phyloP scores from a whole-genome alignment of 2,113 vertebrate genomes.

The Amphiprion ocellaris region DNA sequence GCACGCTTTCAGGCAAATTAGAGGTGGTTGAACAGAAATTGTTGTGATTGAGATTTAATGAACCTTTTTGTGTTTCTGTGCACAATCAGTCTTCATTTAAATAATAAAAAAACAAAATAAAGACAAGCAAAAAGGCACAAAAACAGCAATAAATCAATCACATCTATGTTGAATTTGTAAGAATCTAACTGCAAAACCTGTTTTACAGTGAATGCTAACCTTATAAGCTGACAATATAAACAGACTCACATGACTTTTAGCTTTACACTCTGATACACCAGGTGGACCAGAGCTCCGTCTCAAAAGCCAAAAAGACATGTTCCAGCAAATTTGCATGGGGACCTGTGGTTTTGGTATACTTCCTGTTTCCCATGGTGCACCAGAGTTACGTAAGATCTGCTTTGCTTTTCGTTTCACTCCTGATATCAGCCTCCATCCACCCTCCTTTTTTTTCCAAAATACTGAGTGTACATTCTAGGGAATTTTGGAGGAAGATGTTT shows the following conservation, averaged over 20 bases:
- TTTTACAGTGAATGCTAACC: too few species aligned
- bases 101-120: too few species aligned
- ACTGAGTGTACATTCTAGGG: slow-evolving; percentile 10
- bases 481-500: slow-evolving; percentile 10
- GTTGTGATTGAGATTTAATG: too few species aligned
- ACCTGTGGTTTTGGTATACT: slow-evolving; percentile 18
- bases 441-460: neutral
- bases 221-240: too few species aligned
- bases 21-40: too few species aligned
- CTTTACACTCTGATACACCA: neutral
- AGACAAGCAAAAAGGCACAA: neutral
- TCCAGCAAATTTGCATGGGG: slow-evolving; percentile 43
- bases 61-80: neutral
- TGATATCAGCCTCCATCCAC: neutral
- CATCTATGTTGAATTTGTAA: too few species aligned
- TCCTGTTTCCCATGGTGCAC: slow-evolving; percentile 57
- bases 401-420: slow-evolving; percentile 40
- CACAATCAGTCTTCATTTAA: too few species aligned
- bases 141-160: too few species aligned
- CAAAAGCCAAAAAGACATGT: neutral
- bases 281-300: neutral
- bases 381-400: slow-evolving; percentile 37
- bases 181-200: too few species aligned
- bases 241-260: too few species aligned
- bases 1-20: too few species aligned